Evolutionary conservation across 2,113 vertebrate genomes (phyloP), one percentile per base, ranked within the genome.

Genomic region (Columba livia): DNA sequence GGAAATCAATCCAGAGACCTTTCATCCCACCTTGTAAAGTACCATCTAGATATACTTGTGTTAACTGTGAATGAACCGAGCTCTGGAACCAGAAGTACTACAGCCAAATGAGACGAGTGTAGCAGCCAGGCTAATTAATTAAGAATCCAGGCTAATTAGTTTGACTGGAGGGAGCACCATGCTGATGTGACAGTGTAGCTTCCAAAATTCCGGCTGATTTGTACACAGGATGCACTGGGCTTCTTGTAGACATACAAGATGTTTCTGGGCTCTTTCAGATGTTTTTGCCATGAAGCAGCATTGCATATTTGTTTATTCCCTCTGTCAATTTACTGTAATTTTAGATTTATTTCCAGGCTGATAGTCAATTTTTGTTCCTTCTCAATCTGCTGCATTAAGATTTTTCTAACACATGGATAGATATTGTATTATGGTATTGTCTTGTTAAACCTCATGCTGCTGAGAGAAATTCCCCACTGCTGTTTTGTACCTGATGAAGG

Each of bases 131-230:
- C 42, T 89, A 87, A 89, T 90, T 93, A 85, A 88, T 89, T 90
- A 71, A 77, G 83, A 86, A 92, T 51, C 60, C 69, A 62, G 56
- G 36, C 25, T 95, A 87, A 93, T 91, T 92, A 81, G 17, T 87
- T 89, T 91, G 62, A 56, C 78, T 89, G 57, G 58, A 93, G 85
- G 53, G 61, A 89, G 34, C 53, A 88, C 57, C 48, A 53, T 88
- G 88, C 56, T 97, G 81, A 69, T 67, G 34, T 91, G 77, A 62
- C 67, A 83, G 2, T 47, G 21, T 56, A 74, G 56, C n/a, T 91
- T 95, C 84, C 80, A 89, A 67, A 92, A 75, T 84, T 62, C 42
- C 81, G 25, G 24, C 42, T 84, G 61, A 67, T 79, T 79, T 87
- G 15, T 61, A 40, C 40, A 23, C 2, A 20, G 32, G 31, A 65